Percentiles rank a stretch among this genome's conserved stretches.
These are phyloP conservation scores for Scaptomyza flava DNA, from an alignment of 2,888 invertebrate genomes.

Conservation along the genomic window DNA sequence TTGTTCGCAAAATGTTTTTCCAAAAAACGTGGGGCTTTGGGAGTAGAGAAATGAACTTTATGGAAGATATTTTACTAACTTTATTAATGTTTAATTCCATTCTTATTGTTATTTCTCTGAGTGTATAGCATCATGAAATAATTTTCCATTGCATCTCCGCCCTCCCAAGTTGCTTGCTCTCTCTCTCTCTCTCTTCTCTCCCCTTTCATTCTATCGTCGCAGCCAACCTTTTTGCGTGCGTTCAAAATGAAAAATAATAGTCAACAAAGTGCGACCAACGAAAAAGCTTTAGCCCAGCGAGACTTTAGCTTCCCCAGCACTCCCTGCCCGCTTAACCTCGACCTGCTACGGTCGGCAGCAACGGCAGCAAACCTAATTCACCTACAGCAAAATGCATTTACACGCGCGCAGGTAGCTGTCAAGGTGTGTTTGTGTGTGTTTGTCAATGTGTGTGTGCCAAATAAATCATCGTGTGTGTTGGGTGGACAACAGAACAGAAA, in stretches of 20 bases:
- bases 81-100: not conserved
- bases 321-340: not conserved
- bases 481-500: constrained; percentile 47
- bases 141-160: constrained; percentile 54
- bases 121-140: constrained; percentile 53
- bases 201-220: not conserved
- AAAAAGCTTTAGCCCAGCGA: constrained; percentile 66
- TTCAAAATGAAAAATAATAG: constrained; percentile 76
- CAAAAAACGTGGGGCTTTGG: not conserved
- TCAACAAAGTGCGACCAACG: constrained; percentile 75
- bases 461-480: constrained; percentile 73
- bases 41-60: not conserved
- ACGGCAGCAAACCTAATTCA: constrained; percentile 57
- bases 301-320: constrained; percentile 22
- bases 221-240: constrained; percentile 27
- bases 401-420: constrained; percentile 56
- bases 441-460: constrained; percentile 65
- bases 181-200: not conserved
- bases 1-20: not conserved
- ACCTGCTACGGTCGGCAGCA: constrained; percentile 19
- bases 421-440: constrained; percentile 7
- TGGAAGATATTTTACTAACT: not conserved
- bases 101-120: not conserved
- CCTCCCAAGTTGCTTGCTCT: constrained; percentile 22
- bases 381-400: constrained; percentile 71